Conservation (phyloP, 2,888 invertebrate species). For the Oscheius sp. region DNA sequence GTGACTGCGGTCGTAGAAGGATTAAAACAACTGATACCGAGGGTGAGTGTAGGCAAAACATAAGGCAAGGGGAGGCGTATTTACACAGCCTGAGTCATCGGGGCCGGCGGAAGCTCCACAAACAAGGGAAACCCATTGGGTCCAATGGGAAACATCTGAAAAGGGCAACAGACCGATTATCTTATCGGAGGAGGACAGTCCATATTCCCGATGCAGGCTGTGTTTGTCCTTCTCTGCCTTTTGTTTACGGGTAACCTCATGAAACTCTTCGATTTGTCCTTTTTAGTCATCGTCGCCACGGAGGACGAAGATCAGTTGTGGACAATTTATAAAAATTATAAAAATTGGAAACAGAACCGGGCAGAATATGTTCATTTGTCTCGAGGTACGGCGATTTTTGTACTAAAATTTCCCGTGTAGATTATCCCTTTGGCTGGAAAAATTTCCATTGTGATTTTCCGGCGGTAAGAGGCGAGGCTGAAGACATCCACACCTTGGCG, state of each 20-base stretch:
- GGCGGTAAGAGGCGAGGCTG: neutral
- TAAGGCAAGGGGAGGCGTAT: conserved; percentile 1
- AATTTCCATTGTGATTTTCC: conserved; percentile 24
- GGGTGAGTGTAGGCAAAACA: conserved; percentile 15
- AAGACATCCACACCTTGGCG: conserved; percentile 41
- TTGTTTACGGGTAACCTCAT: neutral
- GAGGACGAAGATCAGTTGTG: neutral
- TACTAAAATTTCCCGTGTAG: neutral
- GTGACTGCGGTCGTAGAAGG: neutral
- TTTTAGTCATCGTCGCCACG: neutral
- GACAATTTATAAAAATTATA: conserved; percentile 9
- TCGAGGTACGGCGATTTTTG: conserved; percentile 9
- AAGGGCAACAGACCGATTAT: conserved; percentile 3
- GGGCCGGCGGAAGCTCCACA: conserved; percentile 25
- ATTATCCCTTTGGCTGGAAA: conserved; percentile 35
- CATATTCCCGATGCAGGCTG: neutral
- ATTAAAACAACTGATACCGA: neutral
- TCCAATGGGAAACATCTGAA: neutral
- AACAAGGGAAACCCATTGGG: neutral
- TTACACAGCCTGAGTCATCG: conserved; percentile 25
- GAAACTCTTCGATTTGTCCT: neutral
- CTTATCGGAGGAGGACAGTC: conserved; percentile 14
- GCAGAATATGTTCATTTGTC: conserved; percentile 19
- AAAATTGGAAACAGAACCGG: conserved; percentile 26
- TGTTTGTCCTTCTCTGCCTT: neutral